Evolutionary conservation across 2,888 invertebrate species (phyloP).

Genomic region (Pemphredon lugubris): DNA sequence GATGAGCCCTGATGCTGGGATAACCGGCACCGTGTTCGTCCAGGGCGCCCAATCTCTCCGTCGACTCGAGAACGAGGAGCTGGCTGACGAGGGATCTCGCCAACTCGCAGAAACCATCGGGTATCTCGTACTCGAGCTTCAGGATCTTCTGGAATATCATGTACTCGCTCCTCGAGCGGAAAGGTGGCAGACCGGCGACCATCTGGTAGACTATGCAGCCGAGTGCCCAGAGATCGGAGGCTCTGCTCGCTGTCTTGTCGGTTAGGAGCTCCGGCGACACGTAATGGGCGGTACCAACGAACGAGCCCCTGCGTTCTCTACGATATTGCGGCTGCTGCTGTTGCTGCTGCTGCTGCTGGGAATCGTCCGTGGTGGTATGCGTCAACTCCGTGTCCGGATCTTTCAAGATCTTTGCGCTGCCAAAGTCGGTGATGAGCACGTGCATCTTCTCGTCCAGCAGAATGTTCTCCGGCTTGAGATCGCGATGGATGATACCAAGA

Average conservation of each 20-base stretch:
- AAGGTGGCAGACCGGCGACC: slow-evolving; percentile 95
- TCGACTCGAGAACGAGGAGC: slow-evolving; percentile 91
- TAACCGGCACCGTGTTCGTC: slow-evolving; percentile 88
- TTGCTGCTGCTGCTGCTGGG: slow-evolving; percentile 61
- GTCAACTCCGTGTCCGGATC: slow-evolving; percentile 63
- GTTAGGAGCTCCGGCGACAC: slow-evolving; percentile 98
- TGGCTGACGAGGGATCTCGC: slow-evolving; percentile 95
- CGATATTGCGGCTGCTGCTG: slow-evolving; percentile 74
- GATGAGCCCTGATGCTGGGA: slow-evolving; percentile 91
- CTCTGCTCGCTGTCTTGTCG: slow-evolving; percentile 88
- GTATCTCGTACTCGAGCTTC: slow-evolving; percentile 94
- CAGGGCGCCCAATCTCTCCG: slow-evolving; percentile 90
- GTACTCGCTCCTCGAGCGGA: slow-evolving; percentile 96
- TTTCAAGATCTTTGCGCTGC: slow-evolving; percentile 93
- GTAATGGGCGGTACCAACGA: slow-evolving; percentile 99
- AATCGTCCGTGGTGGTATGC: slow-evolving; percentile 36
- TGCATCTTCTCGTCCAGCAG: slow-evolving; percentile 97
- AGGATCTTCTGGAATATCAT: slow-evolving; percentile 97
- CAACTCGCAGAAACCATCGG: slow-evolving; percentile 92
- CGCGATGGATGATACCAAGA: slow-evolving; percentile 95
- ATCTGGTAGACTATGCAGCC: slow-evolving; percentile 99
- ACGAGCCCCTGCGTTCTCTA: slow-evolving; percentile 88
- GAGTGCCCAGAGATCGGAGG: slow-evolving; percentile 98
- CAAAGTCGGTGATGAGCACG: slow-evolving; percentile 97
- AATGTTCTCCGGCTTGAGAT: slow-evolving; percentile 99